Evolutionary conservation across 2,888 invertebrate species (phyloP), one percentile per base, ranked within the genome.

Genomic region (Salticus scenicus): DNA sequence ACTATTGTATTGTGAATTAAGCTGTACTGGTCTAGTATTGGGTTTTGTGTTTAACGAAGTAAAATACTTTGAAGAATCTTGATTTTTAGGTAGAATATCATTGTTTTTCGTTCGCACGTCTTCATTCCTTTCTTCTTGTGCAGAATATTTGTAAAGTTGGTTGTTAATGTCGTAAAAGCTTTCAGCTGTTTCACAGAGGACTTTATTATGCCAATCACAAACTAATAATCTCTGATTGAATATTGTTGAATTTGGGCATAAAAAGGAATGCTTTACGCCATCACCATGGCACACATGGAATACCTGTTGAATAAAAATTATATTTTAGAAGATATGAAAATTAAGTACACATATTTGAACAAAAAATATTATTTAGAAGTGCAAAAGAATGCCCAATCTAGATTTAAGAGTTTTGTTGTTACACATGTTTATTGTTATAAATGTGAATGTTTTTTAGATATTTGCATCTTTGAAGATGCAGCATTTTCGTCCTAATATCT

Each of bases 121-220:
- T 1, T 20, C 12, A 20, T 67, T 10, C 10, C 24, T 67, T 31
- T 33, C 20, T 20, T 20, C 33, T n/a, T 7, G n/a, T 4, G 67
- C 17, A 12, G 20, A 33, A 24, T 57, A 57, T 33, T 4, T 31
- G 42, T 67, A 78, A 12, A 83, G 28, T 1, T 37, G 72, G 0
- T 73, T 77, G 41, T 73, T 84, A 0, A 73, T 20, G 14, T 20
- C 41, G 20, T 73, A 69, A 20, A 30, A 20, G 12, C 57, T n/a
- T 24, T 30, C 57, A 1, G 73, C 30, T 10, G 24, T 72, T 57
- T 78, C 83, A 14, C 83, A 84, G n/a, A 51, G 47, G 12, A 84
- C 83, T 73, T 73, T 84, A 72, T 73, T 84, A 20, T 77, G 27
- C 83, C 83, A 84, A 24, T 84, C 83, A 24, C 83, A 84, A 20